These are phyloP conservation scores for Tanytarsus gracilentus DNA, from an alignment of 2,888 invertebrate species.

Conservation along the genomic window DNA sequence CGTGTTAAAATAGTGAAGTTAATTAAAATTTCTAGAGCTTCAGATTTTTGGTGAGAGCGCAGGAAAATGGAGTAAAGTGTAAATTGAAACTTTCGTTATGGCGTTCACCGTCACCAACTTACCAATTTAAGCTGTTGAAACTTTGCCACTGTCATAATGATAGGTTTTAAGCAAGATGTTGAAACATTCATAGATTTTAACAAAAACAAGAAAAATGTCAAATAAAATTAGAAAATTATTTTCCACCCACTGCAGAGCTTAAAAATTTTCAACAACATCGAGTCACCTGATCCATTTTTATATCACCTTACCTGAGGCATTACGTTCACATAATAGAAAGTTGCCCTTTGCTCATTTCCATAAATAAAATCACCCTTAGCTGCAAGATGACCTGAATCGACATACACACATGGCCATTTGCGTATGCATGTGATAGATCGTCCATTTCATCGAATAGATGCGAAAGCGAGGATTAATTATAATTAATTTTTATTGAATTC, in stretches of 20 bases:
- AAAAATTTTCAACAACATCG: not conserved
- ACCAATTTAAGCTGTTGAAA: constrained; percentile 53
- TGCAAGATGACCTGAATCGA: constrained; percentile 43
- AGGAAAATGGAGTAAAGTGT: too few relatives aligned
- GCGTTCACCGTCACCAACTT: constrained; percentile 36
- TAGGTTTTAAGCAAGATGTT: not conserved
- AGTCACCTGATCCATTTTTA: not conserved
- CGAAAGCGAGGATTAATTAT: too few relatives aligned
- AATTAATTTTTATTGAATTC: too few relatives aligned
- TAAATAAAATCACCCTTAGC: constrained; percentile 48
- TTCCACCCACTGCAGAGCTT: too few relatives aligned
- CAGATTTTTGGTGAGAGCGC: too few relatives aligned
- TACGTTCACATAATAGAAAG: constrained; percentile 44
- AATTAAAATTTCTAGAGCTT: too few relatives aligned
- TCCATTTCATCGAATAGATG: too few relatives aligned
- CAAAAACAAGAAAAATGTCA: not conserved
- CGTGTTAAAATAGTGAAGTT: too few relatives aligned
- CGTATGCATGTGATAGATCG: too few relatives aligned
- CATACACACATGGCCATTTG: not conserved
- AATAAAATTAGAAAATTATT: too few relatives aligned
- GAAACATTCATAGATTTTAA: not conserved
- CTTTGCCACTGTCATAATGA: constrained; percentile 45
- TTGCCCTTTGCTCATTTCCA: constrained; percentile 37
- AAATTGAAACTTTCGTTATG: too few relatives aligned
- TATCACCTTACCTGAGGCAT: constrained; percentile 38